Evolutionary conservation across 2,888 invertebrate genomes (phyloP).

Genomic region (Suillia variegata): DNA sequence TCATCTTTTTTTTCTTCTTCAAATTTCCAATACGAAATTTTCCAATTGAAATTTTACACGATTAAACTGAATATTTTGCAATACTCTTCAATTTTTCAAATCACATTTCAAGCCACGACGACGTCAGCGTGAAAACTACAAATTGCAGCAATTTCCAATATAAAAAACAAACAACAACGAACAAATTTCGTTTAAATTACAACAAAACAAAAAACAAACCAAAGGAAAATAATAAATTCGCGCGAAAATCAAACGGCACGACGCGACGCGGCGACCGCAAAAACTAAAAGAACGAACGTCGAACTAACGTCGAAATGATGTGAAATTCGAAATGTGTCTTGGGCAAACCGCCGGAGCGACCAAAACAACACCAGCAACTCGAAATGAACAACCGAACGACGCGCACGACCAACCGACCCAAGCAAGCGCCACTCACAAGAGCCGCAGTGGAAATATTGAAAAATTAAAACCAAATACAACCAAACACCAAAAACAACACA

Average conservation of each 20-base stretch:
- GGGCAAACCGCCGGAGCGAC: constrained; percentile 16
- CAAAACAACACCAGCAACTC: constrained; percentile 16
- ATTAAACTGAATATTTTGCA: too few relatives aligned
- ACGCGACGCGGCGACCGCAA: background rate
- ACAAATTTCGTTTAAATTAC: too few relatives aligned
- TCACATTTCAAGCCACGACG: too few relatives aligned
- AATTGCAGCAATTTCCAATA: background rate
- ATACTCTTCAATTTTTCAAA: too few relatives aligned
- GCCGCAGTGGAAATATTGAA: constrained; percentile 8
- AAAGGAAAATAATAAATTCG: too few relatives aligned
- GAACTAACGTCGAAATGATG: constrained; percentile 10
- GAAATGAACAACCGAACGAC: constrained; percentile 12
- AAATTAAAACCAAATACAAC: constrained; percentile 8
- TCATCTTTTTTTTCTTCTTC: too few relatives aligned
- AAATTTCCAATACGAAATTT: too few relatives aligned
- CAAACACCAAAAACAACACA: background rate
- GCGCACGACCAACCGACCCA: background rate
- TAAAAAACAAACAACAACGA: background rate
- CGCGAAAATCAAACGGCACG: background rate
- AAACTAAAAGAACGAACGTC: background rate
- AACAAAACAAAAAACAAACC: background rate
- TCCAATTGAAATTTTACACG: too few relatives aligned
- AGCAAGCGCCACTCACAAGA: background rate
- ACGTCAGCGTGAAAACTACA: too few relatives aligned
- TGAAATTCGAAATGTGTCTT: constrained; percentile 20